Evolutionary conservation across 1,140 invertebrate species (phyloP), one percentile per base, ranked within the genome.

Genomic region (Drosophila teissieri): DNA sequence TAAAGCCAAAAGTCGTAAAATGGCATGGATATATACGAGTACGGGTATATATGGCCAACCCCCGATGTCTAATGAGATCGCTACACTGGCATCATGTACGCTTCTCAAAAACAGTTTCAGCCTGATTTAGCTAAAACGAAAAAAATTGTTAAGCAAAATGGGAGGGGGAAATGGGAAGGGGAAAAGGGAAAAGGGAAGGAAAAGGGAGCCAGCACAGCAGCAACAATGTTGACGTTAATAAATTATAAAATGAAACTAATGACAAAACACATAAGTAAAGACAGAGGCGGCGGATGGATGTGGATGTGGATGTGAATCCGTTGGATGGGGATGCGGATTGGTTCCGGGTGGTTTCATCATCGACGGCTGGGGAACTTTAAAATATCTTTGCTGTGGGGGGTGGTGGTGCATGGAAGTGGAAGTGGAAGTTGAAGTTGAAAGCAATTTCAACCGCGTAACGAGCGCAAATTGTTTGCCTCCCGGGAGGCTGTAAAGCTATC

Each of bases 201-300:
- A 27, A 39, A 7, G 61, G 49, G 48, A 31, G 31, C 57, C 55
- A 15, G 42, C n/a, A 2, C 27, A 15, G 40, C 22, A 8, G 45
- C 48, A 14, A 77, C 80, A 74, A 78, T 91, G 88, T 91, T 91
- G 88, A 91, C 80, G 80, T 65, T 91, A 88, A 91, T 91, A 91
- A 91, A 91, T 91, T 91, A 91, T 91, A 91, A 91, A 91, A 91
- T 88, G 88, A 91, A 91, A 91, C 88, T 91, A 91, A 91, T 91
- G 89, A 91, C 89, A 91, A 91, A 89, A 91, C 88, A 85, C 70
- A 84, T 78, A 85, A 74, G 24, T n/a, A 46, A 31, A 22, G 12
- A 46, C 49, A 17, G 8, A 55, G 58, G 54, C 17, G 39, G 24
- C 22, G 31, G 69, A 54, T 65, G 61, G 55, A 24, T 42, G 14